phyloP scores from a whole-genome alignment of 2,113 vertebrate genomes.

The Gila orcuttii region DNA sequence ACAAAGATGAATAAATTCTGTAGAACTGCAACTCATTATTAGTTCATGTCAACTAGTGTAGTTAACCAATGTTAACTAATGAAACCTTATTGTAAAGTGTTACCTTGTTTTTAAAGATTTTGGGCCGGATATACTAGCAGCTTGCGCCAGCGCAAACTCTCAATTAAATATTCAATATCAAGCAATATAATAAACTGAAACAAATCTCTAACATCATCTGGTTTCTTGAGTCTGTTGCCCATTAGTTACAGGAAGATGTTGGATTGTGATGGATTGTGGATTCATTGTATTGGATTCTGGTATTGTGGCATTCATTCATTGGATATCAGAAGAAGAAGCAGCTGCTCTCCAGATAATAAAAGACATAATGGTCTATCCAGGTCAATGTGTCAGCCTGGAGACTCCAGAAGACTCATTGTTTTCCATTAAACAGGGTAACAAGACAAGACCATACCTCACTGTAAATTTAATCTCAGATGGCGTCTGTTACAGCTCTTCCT shows the following conservation, averaged over 20 bases:
- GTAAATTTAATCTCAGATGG: conserved; percentile 47
- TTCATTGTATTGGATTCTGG: no score
- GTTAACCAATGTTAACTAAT: no score
- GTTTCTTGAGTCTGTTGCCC: background rate
- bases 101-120: no score
- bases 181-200: background rate
- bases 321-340: conserved; percentile 13
- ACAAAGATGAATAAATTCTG: no score
- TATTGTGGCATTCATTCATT: conserved; percentile 37
- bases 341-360: conserved; percentile 57
- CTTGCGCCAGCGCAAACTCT: no score
- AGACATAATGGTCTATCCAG: conserved; percentile 45
- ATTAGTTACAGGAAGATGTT: conserved; percentile 36
- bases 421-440: conserved; percentile 57
- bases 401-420: conserved; percentile 59
- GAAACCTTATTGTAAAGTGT: no score
- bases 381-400: conserved; percentile 46
- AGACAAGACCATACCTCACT: conserved; percentile 48
- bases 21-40: no score
- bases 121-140: no score
- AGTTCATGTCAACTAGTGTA: no score
- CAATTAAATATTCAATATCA: background rate
- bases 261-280: no score
- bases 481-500: conserved; percentile 47
- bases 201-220: background rate